Evolutionary conservation across 2,113 vertebrate genomes (phyloP), one percentile per base, ranked within the genome.

Genomic region (Poicephalus gulielmi): DNA sequence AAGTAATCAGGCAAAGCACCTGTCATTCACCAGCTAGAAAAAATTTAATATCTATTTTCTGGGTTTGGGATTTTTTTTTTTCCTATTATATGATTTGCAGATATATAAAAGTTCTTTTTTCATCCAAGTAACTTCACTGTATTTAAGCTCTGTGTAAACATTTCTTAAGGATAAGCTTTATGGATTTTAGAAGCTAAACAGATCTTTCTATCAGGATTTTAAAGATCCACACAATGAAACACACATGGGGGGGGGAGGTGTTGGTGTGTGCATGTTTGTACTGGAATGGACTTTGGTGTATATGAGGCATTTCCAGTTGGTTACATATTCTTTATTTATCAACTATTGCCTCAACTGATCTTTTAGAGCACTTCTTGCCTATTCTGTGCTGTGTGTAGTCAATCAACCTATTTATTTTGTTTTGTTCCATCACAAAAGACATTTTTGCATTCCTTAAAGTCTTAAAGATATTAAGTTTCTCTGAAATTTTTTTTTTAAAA

Each of bases 151-250:
- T 63, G 13, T 55, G 55, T 75, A 91, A 95, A 94, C 27, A 71
- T 83, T 75, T 91, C 43, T 80, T 88, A 69, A 80, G 33, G 50
- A 49, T 68, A 91, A 91, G 6, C 35, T 80, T n/a, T 43, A 55
- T 74, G 46, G 28, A 15, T 86, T 88, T 80, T 64, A 73, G 35
- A 11, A 76, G 4, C 25, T 60, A 83, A 52, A 83, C 55, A 16
- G 15, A 91, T 73, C 86, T 96, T 91, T 77, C 68, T 30, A 41
- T 67, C 19, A 67, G 44, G 17, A 91, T 83, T 92, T 95, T 86
- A 53, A 91, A 94, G 46, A 88, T 31, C 33, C n/a, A 78, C 22
- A 39, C 6, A 85, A 90, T 83, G 90, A 88, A 88, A 52, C 11
- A 71, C 50, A 41, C 8, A 30, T 15, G 67, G 24, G 25, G 23